Conservation (phyloP, 2,888 invertebrate species). For the Tipula vernalis region DNA sequence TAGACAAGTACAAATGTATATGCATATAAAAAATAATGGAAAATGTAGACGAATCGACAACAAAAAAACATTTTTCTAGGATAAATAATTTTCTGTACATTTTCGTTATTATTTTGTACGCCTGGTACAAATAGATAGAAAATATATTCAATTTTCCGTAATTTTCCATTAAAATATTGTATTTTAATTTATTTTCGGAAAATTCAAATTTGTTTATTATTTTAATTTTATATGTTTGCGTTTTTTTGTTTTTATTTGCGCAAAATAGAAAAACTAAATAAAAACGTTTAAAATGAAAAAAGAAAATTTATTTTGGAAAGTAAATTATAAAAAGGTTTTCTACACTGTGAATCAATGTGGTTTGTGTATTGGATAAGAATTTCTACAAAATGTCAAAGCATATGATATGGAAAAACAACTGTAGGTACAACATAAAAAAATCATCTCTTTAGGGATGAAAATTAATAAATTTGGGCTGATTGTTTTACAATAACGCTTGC, state of each 20-base stretch:
- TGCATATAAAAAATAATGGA: neutral
- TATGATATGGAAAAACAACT: no score
- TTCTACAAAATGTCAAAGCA: neutral
- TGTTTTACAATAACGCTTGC: no score
- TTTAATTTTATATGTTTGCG: neutral
- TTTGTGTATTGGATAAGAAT: neutral
- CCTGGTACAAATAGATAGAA: constrained; percentile 14
- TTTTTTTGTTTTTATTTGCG: neutral
- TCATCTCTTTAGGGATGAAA: no score
- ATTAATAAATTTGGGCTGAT: no score
- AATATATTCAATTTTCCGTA: constrained; percentile 8
- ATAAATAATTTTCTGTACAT: neutral
- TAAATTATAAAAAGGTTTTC: neutral
- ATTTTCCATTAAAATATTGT: neutral
- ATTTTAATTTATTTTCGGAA: neutral
- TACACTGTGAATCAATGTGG: neutral
- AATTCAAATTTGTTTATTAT: neutral
- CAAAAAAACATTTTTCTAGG: neutral
- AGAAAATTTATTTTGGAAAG: neutral
- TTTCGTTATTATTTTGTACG: constrained; percentile 6
- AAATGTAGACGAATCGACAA: neutral
- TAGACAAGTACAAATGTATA: neutral
- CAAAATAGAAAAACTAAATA: neutral
- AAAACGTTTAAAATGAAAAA: neutral
- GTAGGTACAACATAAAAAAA: no score